These are phyloP conservation scores for Varanus salvator DNA, from an alignment of 2,113 vertebrate species.

Conservation along the genomic window DNA sequence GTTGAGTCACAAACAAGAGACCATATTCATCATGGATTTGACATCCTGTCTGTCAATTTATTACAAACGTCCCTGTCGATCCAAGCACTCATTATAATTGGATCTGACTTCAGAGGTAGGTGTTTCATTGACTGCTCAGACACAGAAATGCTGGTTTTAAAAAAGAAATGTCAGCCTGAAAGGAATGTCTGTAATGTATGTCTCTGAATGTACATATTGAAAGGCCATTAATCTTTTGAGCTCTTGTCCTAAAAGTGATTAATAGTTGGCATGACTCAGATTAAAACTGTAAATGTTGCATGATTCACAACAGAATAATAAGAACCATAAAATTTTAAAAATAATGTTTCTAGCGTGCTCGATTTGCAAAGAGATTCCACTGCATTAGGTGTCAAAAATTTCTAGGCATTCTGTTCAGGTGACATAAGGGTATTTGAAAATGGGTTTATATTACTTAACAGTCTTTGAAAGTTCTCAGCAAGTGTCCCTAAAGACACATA, in stretches of 20 bases:
- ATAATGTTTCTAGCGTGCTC: background rate
- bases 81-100: slow-evolving; percentile 12
- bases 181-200: background rate
- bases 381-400: background rate
- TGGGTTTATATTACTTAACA: background rate
- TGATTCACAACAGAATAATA: slow-evolving; percentile 1
- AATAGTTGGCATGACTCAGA: background rate
- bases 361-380: background rate
- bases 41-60: slow-evolving; percentile 17
- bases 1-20: background rate
- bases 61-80: slow-evolving; percentile 4
- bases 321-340: background rate
- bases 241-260: background rate
- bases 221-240: background rate
- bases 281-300: slow-evolving; percentile 6
- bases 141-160: background rate
- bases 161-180: slow-evolving; percentile 3
- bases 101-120: slow-evolving; percentile 1
- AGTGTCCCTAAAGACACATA: background rate
- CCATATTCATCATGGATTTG: slow-evolving; percentile 7
- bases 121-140: slow-evolving; percentile 12
- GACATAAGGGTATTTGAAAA: too few species aligned
- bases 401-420: background rate
- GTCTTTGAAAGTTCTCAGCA: background rate
- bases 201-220: background rate